Evolutionary conservation across 2,113 vertebrate genomes (phyloP).

Genomic region (Camarhynchus parvulus): DNA sequence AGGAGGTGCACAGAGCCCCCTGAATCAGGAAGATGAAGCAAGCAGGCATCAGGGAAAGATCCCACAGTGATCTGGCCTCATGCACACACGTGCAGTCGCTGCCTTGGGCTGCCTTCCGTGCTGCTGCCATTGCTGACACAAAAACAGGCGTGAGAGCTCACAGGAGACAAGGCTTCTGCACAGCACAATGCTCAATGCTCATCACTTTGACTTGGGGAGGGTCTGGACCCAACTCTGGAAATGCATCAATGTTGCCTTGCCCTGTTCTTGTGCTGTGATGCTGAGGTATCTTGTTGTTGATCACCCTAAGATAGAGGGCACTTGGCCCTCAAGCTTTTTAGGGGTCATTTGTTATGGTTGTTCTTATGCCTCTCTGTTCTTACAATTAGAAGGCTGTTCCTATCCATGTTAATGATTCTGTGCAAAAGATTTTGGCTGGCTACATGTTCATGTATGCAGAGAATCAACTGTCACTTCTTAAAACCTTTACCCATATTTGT

Average conservation of each 20-base stretch:
- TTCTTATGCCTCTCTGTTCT: background rate
- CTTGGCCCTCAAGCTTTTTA: background rate
- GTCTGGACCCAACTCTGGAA: background rate
- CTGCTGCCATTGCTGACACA: background rate
- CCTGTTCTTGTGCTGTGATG: background rate
- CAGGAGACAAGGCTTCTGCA: background rate
- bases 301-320: accelerated
- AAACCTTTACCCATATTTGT: background rate
- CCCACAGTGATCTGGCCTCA: background rate
- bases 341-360: background rate
- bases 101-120: accelerated
- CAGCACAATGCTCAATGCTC: accelerated
- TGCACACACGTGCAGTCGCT: accelerated
- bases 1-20: background rate
- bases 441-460: background rate
- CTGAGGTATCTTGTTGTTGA: background rate
- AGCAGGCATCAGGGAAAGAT: background rate
- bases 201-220: background rate
- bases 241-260: accelerated
- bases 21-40: background rate
- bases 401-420: accelerated
- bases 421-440: background rate
- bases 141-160: accelerated
- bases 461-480: background rate
- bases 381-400: background rate